Base-by-base conservation (phyloP, 2,113 vertebrate species). In the Tupaia chinensis region DNA sequence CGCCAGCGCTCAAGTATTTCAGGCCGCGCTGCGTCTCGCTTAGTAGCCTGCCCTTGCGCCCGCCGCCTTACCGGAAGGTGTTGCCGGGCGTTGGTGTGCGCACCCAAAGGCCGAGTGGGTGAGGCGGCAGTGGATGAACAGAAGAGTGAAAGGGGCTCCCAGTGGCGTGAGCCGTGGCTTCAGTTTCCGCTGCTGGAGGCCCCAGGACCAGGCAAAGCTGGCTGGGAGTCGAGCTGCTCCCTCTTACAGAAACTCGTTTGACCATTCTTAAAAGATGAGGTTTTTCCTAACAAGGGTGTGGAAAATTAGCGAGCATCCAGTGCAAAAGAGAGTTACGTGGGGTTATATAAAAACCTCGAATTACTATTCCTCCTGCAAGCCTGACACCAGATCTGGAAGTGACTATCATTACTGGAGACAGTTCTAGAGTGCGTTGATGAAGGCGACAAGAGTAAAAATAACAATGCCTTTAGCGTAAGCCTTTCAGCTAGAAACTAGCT, bases 1-100 rank as follows among this genome's bases (percentile, higher is more conserved):
- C 25, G 23, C 13, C 14, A 3, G 69, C 80, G 15, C 78, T 78
- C 32, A 32, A 44, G 54, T 9, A n/a, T 3, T 20, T 20, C 1
- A 1, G 0, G 20, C 2, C 0, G 1, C 2, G 2, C 0, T 0
- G 1, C 1, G 0, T 25, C 25, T 76, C 53, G 0, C 2, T 56
- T 7, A 7, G 44, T 44, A 44, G 3, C 44, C 44, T 4, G 5
- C 44, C 5, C 44, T 44, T 44, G 44, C 44, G 44, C 44, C 44
- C 44, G 5, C 44, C 44, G 44, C 44, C 44, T 44, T 44, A 44
- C 44, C 44, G 44, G 44, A 44, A 44, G 44, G 44, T 5, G 44
- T 44, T 44, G 44, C 44, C 44, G 44, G 44, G 44, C 44, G 44
- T 44, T 44, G 44, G 44, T 5, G 44, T 5, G 44, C 44, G 44